Evolutionary conservation across 2,113 vertebrate species (phyloP), one percentile per base, ranked within the genome.

Genomic region (Rissa tridactyla): DNA sequence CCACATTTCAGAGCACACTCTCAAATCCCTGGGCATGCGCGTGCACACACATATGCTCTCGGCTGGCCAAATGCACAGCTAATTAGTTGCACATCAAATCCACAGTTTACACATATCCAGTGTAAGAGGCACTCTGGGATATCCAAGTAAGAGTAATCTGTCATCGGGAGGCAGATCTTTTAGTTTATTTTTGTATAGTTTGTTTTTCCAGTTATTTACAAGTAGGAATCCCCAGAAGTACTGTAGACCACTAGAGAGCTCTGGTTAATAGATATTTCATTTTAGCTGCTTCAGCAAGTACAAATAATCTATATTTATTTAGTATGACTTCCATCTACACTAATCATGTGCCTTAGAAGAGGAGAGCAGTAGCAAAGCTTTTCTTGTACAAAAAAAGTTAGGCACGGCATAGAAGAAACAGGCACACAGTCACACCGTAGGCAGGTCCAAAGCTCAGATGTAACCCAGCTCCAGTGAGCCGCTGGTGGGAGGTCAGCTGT

Each of bases 191-290:
- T 86, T 79, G 15, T 46, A 66, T 2, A 44, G 38, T 73, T 95
- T 95, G 66, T 85, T 95, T 96, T 91, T 61, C 69, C 49, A 73
- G 46, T 95, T 85, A 94, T 89, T 94, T 95, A 89, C 61, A 89
- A 89, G 61, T 46, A 69, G 42, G 62, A 96, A 96, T 87, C 73
- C 70, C 58, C 46, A 94, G 80, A 84, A 68, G 65, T 76, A 69
- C 51, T 21, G 23, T 0, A 84, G 75, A 76, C 32, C 61, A 36
- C 81, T 73, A 22, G 57, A 92, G 81, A 87, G 29, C 29, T 84
- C 40, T 68, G 7, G 40, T 60, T 86, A 94, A 72, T 6, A 88
- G 30, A 88, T 40, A 42, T 85, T 93, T 93, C 62, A 46, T 79
- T 92, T 91, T 66, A 88, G 66, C 42, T 88, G 44, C 71, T 82